Evolutionary conservation across 2,888 invertebrate genomes (phyloP), one percentile per base, ranked within the genome.

Genomic region (Drosophila suboccidentalis): DNA sequence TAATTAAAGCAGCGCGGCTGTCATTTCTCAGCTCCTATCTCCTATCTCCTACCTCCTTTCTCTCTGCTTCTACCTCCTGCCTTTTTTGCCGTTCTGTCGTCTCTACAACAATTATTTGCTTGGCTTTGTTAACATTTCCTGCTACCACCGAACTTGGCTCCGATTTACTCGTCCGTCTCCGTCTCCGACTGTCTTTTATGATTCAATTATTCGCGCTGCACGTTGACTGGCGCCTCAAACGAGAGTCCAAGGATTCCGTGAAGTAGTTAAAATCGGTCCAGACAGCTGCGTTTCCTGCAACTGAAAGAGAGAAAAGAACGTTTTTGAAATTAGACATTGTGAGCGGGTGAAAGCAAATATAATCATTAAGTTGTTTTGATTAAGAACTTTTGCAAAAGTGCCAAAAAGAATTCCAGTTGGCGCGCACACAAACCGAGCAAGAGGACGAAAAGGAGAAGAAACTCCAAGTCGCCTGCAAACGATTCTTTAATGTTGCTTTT

Each of bases 281-380:
- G 57, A 66, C 59, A 62, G 53, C 67, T 60, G 57, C 54, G 49
- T 46, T 19, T 57, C 29, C 68, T 75, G 72, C n/a, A 80, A 70
- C 10, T 46, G 36, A 43, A n/a, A 41, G 68, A 63, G 49, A 51
- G 36, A 61, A 26, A 49, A 26, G 64, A 62, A 57, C 41, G 65
- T 62, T 57, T 58, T 41, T 34, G 17, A 55, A 53, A 57, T 77
- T 88, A 83, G 74, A 72, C 63, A 69, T 62, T 80, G 66, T 65
- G 68, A 69, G 68, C 51, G 79, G 72, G 62, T 69, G 70, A 72
- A 76, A 60, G 81, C 87, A 89, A 88, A 86, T 88, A 88, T 73
- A 80, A 86, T 89, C 81, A 86, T 89, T 90, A 89, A 88, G 83
- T 86, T 88, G 86, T 88, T 86, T 86, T 89, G 83, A 85, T 85